These are phyloP conservation scores for Acronicta aceris DNA, from an alignment of 2,888 invertebrate genomes.

Conservation along the genomic window DNA sequence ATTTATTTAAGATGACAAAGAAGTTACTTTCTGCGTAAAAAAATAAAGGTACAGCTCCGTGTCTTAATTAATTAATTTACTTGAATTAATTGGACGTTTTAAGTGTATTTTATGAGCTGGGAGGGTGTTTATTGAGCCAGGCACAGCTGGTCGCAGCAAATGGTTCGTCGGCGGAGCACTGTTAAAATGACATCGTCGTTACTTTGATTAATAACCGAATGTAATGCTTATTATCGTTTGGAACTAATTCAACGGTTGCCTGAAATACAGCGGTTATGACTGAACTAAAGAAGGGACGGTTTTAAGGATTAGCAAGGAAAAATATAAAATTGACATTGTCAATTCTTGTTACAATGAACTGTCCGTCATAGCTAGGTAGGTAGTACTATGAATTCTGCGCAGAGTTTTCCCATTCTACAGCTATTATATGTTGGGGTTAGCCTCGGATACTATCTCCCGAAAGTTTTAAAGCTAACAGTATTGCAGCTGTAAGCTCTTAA, in stretches of 20 bases:
- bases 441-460: too few species aligned
- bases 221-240: constrained; percentile 20
- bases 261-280: too few species aligned
- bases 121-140: constrained; percentile 57
- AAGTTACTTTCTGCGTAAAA: constrained; percentile 54
- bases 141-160: constrained; percentile 52
- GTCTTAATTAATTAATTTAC: constrained; percentile 71
- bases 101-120: constrained; percentile 66
- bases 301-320: too few species aligned
- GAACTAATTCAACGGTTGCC: constrained; percentile 1
- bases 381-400: too few species aligned
- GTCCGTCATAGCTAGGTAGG: too few species aligned
- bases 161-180: constrained; percentile 26
- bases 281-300: too few species aligned
- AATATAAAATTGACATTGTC: too few species aligned
- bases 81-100: constrained; percentile 69
- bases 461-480: too few species aligned
- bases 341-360: too few species aligned
- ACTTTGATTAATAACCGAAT: constrained; percentile 45
- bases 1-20: constrained; percentile 65
- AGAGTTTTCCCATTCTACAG: too few species aligned
- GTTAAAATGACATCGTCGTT: constrained; percentile 37
- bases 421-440: too few species aligned
- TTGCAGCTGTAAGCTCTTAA: too few species aligned
- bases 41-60: constrained; percentile 57